Base-by-base conservation (phyloP, 2,888 invertebrate species). In the Lycocerus yunnanus region DNA sequence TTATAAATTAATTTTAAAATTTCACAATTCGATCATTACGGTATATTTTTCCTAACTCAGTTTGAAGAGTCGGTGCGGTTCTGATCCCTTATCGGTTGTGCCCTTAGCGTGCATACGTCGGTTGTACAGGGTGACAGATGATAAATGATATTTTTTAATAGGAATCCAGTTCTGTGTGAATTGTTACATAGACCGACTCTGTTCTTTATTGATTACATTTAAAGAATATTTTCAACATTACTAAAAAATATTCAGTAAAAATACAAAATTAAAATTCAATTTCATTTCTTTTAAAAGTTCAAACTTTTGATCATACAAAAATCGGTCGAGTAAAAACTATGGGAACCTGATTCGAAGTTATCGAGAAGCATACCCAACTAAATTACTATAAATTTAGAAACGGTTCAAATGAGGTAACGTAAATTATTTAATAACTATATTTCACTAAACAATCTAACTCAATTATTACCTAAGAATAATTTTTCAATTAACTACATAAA, bases 111-210 rank as follows among this genome's bases (percentile, higher is more conserved):
- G 82, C 82, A 84, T 84, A 82, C 82, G 84, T 82, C 82, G 82
- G 81, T 79, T 81, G 74, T 78, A 70, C 73, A 70, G 83, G 81
- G 83, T 84, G 85, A 86, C 85, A 86, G 84, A 86, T 86, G 86
- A 86, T 86, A 86, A 86, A 86, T 86, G 86, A 85, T 86, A 84
- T 82, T 83, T 84, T 83, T 84, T 85, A 86, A 86, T 86, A 85
- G 85, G 84, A 85, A 85, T 86, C 83, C 84, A 83, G 84, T 85
- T 85, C 85, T 83, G 83, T 82, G 83, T 84, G 84, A 84, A 85
- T 85, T 84, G 84, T 84, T 84, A 81, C 83, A 84, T 84, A 83
- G 83, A 83, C 84, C 83, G 82, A 76, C 71, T 76, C 73, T 71
- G 72, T 75, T 83, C 83, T 82, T 84, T 84, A 84, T 84, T 84